A percentile compares a stretch with the other conserved stretches of the same genome.
Conservation (phyloP, 2,113 vertebrate species). For the Mus spicilegus region DNA sequence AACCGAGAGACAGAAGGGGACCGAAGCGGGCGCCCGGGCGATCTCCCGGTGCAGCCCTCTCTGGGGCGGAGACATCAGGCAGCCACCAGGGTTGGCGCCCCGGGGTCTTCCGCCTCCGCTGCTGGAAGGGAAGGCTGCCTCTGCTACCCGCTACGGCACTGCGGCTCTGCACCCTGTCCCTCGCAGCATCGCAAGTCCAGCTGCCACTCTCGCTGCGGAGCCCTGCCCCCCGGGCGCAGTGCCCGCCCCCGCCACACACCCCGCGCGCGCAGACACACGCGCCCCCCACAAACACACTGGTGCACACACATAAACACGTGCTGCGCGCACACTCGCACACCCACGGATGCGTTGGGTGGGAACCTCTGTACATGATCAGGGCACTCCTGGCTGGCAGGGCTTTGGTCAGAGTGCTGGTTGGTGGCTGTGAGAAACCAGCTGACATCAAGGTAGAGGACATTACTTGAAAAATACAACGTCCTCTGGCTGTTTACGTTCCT, state of each 20-base stretch:
- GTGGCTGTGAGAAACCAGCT: not conserved
- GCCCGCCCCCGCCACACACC: conserved; percentile 75
- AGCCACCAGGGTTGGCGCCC: not conserved
- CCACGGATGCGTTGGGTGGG: not conserved
- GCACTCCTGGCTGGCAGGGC: not conserved
- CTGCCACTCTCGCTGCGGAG: conserved; percentile 78
- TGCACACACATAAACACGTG: not conserved
- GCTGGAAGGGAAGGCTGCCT: not conserved
- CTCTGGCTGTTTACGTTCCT: not conserved
- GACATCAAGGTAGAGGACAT: not conserved
- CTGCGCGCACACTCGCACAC: not conserved
- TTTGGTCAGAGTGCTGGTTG: not conserved
- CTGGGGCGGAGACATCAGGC: not conserved
- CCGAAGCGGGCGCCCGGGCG: conserved; percentile 56
- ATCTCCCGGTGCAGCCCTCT: conserved; percentile 61
- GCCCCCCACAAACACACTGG: not conserved
- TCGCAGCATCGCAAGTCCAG: conserved; percentile 72
- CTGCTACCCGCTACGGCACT: conserved; percentile 67
- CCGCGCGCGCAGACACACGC: conserved; percentile 31
- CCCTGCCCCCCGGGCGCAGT: conserved; percentile 66
- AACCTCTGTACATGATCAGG: not conserved
- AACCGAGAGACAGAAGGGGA: conserved; percentile 68
- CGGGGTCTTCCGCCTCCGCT: not conserved
- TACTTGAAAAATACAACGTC: conserved; percentile 22
- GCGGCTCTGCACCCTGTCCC: conserved; percentile 71